Conservation (phyloP, 2,113 vertebrate species). For the Pelecanoides urinatrix region DNA sequence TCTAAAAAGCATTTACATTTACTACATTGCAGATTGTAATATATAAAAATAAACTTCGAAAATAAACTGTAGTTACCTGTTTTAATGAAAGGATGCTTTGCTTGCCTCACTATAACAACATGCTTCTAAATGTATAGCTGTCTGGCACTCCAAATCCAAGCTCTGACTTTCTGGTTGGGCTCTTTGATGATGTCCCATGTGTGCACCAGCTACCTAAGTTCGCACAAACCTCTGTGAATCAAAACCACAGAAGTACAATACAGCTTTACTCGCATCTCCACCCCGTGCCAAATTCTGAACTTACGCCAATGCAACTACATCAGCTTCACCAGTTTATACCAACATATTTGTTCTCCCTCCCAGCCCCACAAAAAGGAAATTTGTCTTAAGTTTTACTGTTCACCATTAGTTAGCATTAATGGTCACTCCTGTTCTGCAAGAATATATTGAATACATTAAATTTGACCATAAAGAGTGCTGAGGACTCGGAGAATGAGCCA, state of each 20-base stretch:
- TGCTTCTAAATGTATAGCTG: neutral
- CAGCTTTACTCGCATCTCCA: neutral
- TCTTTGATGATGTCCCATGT: neutral
- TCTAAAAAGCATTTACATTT: neutral
- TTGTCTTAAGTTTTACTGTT: neutral
- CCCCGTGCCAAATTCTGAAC: neutral
- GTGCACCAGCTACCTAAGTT: slow-evolving; percentile 24
- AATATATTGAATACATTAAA: neutral
- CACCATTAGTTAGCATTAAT: rapidly evolving
- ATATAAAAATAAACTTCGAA: neutral
- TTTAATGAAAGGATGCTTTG: neutral
- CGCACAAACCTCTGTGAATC: slow-evolving; percentile 18
- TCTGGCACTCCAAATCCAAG: neutral
- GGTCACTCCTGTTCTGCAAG: neutral
- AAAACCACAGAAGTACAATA: slow-evolving; percentile 2
- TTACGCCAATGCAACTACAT: neutral
- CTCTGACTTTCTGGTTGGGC: slow-evolving; percentile 5
- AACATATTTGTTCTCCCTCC: neutral
- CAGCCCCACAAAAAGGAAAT: neutral
- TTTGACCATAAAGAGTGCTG: neutral
- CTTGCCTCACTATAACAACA: slow-evolving; percentile 31
- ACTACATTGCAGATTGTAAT: neutral
- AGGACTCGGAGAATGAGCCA: neutral
- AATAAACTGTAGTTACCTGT: neutral
- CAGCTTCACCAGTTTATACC: neutral